Conservation (phyloP, 2,113 vertebrate genomes). For the Myotis davidii region DNA sequence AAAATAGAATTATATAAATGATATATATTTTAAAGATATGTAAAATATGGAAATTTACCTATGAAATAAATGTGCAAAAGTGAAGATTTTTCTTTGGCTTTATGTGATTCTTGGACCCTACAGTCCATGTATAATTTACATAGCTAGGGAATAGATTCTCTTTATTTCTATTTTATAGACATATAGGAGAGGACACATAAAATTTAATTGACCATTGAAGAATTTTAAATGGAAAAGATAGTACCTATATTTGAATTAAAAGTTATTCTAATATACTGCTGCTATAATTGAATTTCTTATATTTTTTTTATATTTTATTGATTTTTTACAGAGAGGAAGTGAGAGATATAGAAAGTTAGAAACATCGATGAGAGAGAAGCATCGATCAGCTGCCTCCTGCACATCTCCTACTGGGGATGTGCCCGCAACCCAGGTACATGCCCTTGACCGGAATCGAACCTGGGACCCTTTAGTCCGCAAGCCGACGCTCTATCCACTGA, state of each 20-base stretch:
- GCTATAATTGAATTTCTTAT: conserved; percentile 1
- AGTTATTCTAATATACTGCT: neutral
- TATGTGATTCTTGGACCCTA: neutral
- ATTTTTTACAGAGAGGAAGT: no score
- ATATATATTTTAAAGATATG: neutral
- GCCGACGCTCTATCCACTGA: no score
- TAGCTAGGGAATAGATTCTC: neutral
- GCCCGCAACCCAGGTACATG: no score
- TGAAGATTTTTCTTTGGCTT: neutral
- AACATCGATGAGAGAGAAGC: no score
- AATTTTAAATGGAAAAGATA: neutral
- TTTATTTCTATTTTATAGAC: neutral
- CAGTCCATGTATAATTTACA: neutral
- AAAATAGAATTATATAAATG: neutral
- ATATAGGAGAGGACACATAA: neutral
- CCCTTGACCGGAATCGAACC: no score
- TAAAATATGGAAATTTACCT: neutral
- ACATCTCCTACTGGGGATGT: no score
- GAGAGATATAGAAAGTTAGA: no score
- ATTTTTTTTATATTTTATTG: conserved; percentile 6
- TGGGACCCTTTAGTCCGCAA: no score
- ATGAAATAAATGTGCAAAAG: neutral
- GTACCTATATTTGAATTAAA: neutral
- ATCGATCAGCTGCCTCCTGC: no score
- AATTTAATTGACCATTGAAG: neutral